These are phyloP conservation scores for Athalia circularis DNA, from an alignment of 2,888 invertebrate species.

Conservation along the genomic window DNA sequence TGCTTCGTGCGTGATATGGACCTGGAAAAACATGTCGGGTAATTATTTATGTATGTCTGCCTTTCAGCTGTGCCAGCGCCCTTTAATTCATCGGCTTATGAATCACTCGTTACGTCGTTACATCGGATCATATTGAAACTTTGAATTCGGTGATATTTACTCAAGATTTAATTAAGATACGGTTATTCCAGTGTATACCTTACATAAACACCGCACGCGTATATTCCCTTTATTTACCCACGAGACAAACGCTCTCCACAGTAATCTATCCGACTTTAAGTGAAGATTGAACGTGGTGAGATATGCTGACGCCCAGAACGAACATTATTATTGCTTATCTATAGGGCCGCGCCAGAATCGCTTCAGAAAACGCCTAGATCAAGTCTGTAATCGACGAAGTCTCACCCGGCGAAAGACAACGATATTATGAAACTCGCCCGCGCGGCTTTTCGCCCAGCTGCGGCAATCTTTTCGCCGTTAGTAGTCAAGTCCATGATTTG, in stretches of 20 bases:
- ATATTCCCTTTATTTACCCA: too few species aligned
- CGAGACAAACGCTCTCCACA: too few species aligned
- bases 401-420: neutral
- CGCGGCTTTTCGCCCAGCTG: too few species aligned
- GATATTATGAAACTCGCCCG: too few species aligned
- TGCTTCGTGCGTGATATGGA: neutral
- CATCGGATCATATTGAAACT: neutral
- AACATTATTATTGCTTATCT: constrained; percentile 31
- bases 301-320: constrained; percentile 14
- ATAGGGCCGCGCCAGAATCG: constrained; percentile 6
- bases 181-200: neutral
- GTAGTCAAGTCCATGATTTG: too few species aligned
- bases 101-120: neutral
- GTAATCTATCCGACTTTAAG: constrained; percentile 9
- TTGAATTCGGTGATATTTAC: neutral
- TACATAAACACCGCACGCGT: neutral
- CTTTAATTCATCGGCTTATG: constrained; percentile 8
- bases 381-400: constrained; percentile 10
- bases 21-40: neutral
- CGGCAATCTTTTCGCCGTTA: too few species aligned
- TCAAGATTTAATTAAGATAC: constrained; percentile 2
- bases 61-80: neutral
- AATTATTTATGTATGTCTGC: neutral
- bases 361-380: constrained; percentile 5
- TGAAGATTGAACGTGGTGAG: neutral